Evolutionary conservation across 1,140 invertebrate species (phyloP).

Genomic region (Eurosta solidaginis): DNA sequence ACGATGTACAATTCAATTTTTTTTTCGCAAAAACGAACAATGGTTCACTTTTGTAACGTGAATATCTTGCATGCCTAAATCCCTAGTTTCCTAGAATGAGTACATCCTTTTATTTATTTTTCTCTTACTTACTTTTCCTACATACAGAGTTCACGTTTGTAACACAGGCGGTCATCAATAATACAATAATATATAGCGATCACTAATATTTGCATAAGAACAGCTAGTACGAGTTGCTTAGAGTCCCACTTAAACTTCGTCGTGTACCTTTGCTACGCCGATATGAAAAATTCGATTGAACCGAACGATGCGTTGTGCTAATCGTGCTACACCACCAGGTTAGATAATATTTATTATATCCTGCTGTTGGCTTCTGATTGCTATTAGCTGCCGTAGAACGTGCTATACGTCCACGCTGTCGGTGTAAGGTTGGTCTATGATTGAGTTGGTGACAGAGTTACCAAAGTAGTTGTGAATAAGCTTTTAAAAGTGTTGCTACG

Average conservation of each 20-base stretch:
- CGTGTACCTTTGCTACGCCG: not conserved
- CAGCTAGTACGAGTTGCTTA: not conserved
- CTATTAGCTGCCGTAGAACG: constrained; percentile 20
- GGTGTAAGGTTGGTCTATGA: not conserved
- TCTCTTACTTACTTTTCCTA: not conserved
- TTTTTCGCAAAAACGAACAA: no score
- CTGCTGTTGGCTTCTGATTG: constrained; percentile 15
- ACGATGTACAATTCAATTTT: no score
- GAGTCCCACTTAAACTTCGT: not conserved
- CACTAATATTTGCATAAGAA: not conserved
- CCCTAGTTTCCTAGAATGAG: not conserved
- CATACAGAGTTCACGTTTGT: not conserved
- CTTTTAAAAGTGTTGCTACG: no score
- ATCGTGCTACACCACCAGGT: constrained; percentile 20
- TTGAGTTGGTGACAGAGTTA: not conserved
- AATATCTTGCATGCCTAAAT: no score
- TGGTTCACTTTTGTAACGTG: no score
- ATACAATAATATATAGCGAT: constrained; percentile 52
- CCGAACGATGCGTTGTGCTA: constrained; percentile 35
- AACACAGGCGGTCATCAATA: constrained; percentile 50
- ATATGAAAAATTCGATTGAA: constrained; percentile 55
- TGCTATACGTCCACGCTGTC: constrained; percentile 16
- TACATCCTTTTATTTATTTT: no score
- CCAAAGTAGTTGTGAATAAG: not conserved
- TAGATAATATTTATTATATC: constrained; percentile 14